Conservation (phyloP, 53 echinoderm and acorn worm species). For the Patiria pectinifera region DNA sequence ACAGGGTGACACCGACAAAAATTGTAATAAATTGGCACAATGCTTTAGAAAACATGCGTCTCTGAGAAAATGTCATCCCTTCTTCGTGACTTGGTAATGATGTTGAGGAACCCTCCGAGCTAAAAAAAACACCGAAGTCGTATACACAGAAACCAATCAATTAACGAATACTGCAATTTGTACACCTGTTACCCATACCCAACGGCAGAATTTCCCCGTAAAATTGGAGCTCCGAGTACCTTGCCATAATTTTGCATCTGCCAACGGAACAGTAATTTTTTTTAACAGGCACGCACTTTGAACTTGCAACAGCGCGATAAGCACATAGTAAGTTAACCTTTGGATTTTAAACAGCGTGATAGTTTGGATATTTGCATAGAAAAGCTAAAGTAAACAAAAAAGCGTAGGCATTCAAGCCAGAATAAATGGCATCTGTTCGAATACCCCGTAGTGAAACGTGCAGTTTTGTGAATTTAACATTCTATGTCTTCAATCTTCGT, state of each 20-base stretch:
- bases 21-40: background rate
- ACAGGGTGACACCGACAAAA: background rate
- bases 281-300: background rate
- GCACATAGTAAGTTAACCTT: background rate
- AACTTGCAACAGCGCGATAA: conserved; percentile 3
- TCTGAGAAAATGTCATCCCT: background rate
- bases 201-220: background rate
- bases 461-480: no score
- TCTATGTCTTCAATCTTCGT: no score
- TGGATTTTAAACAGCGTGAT: background rate
- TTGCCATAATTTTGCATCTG: background rate
- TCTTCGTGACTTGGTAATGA: background rate
- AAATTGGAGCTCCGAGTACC: background rate
- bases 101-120: background rate
- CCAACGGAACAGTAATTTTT: no score
- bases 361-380: background rate
- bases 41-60: background rate
- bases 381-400: background rate
- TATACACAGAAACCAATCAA: background rate
- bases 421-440: background rate
- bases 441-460: background rate
- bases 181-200: background rate
- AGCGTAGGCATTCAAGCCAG: background rate
- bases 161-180: background rate
- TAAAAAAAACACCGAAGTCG: background rate